Evolutionary conservation across 2,888 invertebrate species (phyloP), one percentile per base, ranked within the genome.

Genomic region (Drosophila tanythrix): DNA sequence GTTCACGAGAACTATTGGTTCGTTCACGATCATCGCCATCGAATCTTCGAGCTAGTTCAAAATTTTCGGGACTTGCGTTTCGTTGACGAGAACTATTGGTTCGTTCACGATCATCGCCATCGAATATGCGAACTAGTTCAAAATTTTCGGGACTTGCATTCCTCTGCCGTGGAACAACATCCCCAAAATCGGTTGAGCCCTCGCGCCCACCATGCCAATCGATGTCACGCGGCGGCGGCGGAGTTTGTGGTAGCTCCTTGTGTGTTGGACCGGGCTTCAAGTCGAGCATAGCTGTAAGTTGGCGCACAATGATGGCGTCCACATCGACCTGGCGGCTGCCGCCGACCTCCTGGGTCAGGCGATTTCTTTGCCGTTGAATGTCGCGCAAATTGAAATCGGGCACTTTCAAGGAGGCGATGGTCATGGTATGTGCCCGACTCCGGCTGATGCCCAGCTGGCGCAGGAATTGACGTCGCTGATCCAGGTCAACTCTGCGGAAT

Each of bases 171-270:
- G 62, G 33, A 8, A 25, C 46, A 15, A 43, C 46, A 2, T 59
- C 40, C 40, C 61, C 25, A 1, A 13, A 40, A 10, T 13, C 27
- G 3, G 3, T 21, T 7, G 64, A 52, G 27, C 10, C 15, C 10
- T 60, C 50, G 3, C 50, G 55, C 18, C 33, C 56, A 25, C 27
- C 61, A 64, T 74, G 65, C 82, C 83, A 86, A 56, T 83, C 55
- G 7, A 85, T 76, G 48, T 83, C 59, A 27, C 70, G 60, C 8
- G 88, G 81, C 8, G 85, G 81, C 21, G 83, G 62, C n/a, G 79
- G 76, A 6, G 88, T 75, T 6, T 38, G 53, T 1, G 75, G 72
- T 0, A 57, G 66, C 13, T 56, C 48, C n/a, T 25, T 40, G n/a
- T 8, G 29, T 8, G n/a, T 2, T 56, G 21, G 6, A 13, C 46